Evolutionary conservation across 2,888 invertebrate species (phyloP), one percentile per base, ranked within the genome.

Genomic region (Cantharis nigra): DNA sequence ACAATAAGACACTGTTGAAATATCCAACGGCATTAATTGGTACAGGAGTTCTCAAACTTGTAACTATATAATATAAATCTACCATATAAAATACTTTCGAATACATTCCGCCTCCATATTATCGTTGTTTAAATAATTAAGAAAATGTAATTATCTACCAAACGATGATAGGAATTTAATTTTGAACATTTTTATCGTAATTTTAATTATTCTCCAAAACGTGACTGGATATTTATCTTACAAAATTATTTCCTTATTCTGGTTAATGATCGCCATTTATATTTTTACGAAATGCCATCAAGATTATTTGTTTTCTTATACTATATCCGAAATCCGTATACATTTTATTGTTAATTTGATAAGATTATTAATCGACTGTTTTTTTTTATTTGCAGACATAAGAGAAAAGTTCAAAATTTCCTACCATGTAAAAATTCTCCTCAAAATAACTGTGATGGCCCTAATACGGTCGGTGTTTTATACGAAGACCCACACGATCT

Each of bases 401-500:
- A 95, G 89, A 92, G 95, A 88, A 95, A 95, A 94, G 95, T 95
- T 86, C 95, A 95, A 87, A 95, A 95, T 86, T 92, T 96, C 80
- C 90, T 95, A 85, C 95, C 95, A 69, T 95, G 95, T 87, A 96
- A 96, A 89, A 94, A 94, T 70, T 93, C 94, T 80, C 93, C 90
- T 78, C 89, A 90, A 85, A 90, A 89, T 84, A 88, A 89, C 85
- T 89, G 90, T 86, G 80, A 91, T 90, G 76, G 91, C 90, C 23
- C 91, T 88, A 82, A 88, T 89, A 81, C 90, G 88, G 81, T 91
- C 89, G 76, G 91, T 88, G 94, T 94, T 63, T 90, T 94, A 76
- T 96, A 96, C 90, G 95, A 96, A 89, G 96, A 96, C 89, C 91
- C 92, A 80, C 95, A 93, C 85, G 94, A 93, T 88, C 91, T 93